These are phyloP conservation scores for Molorchus minor DNA, from an alignment of 2,888 invertebrate species.

Conservation along the genomic window DNA sequence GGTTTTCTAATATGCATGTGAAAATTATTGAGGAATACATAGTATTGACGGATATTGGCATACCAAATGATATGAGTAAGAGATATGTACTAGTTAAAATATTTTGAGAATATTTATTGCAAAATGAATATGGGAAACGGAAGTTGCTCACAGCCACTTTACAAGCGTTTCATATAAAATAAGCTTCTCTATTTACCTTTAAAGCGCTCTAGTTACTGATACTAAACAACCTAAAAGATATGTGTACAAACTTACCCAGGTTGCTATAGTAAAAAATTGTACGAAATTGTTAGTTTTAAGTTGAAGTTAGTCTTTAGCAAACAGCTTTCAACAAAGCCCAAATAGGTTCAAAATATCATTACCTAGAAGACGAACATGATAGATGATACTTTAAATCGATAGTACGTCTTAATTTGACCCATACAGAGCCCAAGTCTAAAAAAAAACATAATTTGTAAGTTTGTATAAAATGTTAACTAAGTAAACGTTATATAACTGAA, in stretches of 20 bases:
- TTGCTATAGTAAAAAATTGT: slow-evolving; percentile 59
- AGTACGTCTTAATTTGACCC: too few relatives aligned
- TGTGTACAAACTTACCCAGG: slow-evolving; percentile 55
- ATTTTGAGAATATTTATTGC: neutral
- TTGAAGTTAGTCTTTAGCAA: slow-evolving; percentile 37
- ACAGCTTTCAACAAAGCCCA: slow-evolving; percentile 30
- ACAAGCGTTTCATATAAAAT: slow-evolving; percentile 43
- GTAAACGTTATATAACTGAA: too few relatives aligned
- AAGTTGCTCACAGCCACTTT: slow-evolving; percentile 34
- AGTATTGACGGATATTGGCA: neutral
- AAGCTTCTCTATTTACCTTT: slow-evolving; percentile 38
- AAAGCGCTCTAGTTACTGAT: slow-evolving; percentile 46
- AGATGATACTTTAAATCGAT: too few relatives aligned
- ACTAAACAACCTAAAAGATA: slow-evolving; percentile 51
- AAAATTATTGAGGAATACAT: too few relatives aligned
- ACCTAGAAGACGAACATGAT: slow-evolving; percentile 1
- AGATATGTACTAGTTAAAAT: slow-evolving; percentile 13
- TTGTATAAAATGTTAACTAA: too few relatives aligned
- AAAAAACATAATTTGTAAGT: too few relatives aligned
- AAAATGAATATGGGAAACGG: too few relatives aligned
- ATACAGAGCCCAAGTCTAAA: too few relatives aligned
- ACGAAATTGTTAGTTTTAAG: slow-evolving; percentile 49
- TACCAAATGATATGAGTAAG: neutral
- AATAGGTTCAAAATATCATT: too few relatives aligned
- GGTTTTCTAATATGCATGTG: too few relatives aligned